These are phyloP conservation scores for Genyomyrus donnyi DNA, from an alignment of 2,113 vertebrate species.

Conservation along the genomic window DNA sequence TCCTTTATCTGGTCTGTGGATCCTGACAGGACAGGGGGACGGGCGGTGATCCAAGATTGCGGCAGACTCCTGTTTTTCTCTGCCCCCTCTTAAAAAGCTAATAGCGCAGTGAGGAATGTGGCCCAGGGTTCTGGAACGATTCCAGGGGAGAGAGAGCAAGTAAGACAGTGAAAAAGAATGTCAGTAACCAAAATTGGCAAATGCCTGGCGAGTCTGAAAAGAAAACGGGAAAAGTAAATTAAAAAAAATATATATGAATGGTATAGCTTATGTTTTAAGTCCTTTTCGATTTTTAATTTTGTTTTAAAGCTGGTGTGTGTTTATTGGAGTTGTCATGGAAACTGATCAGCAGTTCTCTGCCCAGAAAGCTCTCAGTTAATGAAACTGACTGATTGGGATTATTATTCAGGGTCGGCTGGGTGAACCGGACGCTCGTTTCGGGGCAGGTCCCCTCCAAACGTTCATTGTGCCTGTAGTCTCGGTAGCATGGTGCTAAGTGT, in stretches of 20 bases:
- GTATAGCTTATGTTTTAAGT: constrained; percentile 17
- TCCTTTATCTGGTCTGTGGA: constrained; percentile 7
- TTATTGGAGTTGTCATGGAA: background rate
- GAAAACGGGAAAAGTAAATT: constrained; percentile 26
- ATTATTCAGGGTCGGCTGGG: background rate
- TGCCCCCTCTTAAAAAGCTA: constrained; percentile 58
- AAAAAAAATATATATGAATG: constrained; percentile 18
- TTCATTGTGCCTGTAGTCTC: background rate
- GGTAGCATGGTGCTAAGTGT: background rate
- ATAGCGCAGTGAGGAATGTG: constrained; percentile 59
- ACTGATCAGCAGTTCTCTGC: background rate
- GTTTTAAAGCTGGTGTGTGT: constrained; percentile 13
- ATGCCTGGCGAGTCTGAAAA: constrained; percentile 31
- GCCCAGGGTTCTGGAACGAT: constrained; percentile 44
- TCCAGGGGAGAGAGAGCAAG: constrained; percentile 42
- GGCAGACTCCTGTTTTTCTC: constrained; percentile 22
- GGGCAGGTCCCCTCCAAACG: background rate
- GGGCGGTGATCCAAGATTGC: constrained; percentile 15
- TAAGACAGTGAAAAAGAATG: constrained; percentile 34
- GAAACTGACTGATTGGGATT: too few species aligned
- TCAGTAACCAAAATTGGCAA: constrained; percentile 39
- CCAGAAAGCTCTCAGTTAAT: background rate
- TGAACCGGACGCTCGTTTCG: background rate
- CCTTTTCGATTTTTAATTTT: constrained; percentile 31
- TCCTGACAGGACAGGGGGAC: constrained; percentile 16